Conservation (phyloP, 2,888 invertebrate genomes). For the Sclerodermus sp. region DNA sequence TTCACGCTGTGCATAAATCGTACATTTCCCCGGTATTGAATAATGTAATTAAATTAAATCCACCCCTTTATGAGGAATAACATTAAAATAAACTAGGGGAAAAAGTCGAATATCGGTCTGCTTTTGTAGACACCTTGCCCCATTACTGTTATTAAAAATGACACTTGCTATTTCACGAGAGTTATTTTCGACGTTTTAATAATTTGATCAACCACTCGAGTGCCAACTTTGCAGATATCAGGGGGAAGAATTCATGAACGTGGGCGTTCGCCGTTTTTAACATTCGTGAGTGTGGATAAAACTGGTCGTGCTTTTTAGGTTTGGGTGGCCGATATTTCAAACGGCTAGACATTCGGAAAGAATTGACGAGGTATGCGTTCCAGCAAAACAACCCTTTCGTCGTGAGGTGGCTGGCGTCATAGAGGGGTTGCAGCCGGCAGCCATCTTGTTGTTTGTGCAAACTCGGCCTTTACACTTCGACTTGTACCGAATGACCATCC, state of each 20-base stretch:
- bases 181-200: too few species aligned
- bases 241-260: neutral
- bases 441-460: constrained; percentile 56
- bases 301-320: constrained; percentile 26
- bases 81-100: too few species aligned
- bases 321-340: constrained; percentile 40
- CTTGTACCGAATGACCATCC: constrained; percentile 7
- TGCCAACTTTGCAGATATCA: constrained; percentile 5
- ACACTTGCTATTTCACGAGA: too few species aligned
- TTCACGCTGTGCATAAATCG: too few species aligned
- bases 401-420: constrained; percentile 38
- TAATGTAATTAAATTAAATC: too few species aligned
- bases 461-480: constrained; percentile 42
- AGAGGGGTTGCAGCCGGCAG: constrained; percentile 28
- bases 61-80: too few species aligned
- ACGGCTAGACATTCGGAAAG: constrained; percentile 46
- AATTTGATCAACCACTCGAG: too few species aligned
- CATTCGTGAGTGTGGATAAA: constrained; percentile 15
- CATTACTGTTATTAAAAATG: too few species aligned
- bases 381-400: constrained; percentile 48
- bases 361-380: constrained; percentile 42
- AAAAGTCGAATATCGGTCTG: too few species aligned
- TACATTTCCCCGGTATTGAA: too few species aligned
- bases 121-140: too few species aligned
- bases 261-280: constrained; percentile 27